Evolutionary conservation across 2,888 invertebrate species (phyloP).

Genomic region (Aradus depressus): DNA sequence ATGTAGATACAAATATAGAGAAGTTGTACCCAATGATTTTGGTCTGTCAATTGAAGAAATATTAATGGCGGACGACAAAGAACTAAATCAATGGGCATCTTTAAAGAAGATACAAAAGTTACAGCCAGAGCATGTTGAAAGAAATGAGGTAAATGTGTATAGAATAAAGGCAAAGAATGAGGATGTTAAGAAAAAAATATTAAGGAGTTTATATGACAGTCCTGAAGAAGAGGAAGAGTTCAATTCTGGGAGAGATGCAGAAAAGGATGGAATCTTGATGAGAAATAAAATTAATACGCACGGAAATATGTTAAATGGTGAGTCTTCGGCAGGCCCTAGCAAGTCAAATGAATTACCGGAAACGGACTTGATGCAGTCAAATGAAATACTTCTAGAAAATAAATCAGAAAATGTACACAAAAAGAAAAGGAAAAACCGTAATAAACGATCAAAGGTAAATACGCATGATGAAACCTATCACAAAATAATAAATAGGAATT

Average conservation of each 20-base stretch:
- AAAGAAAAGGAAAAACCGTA: not conserved
- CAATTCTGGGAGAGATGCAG: conserved; percentile 34
- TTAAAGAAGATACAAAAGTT: conserved; percentile 75
- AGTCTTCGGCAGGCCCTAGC: no score
- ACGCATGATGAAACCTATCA: conserved; percentile 37
- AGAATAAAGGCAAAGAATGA: conserved; percentile 59
- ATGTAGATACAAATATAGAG: conserved; percentile 84
- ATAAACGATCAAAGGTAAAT: conserved; percentile 32
- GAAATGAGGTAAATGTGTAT: conserved; percentile 65
- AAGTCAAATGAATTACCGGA: not conserved
- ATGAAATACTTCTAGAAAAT: not conserved
- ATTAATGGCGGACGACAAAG: conserved; percentile 78
- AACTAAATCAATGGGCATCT: conserved; percentile 91
- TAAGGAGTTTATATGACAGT: conserved; percentile 60
- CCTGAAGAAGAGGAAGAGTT: conserved; percentile 11
- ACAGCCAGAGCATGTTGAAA: conserved; percentile 64
- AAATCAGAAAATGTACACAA: not conserved
- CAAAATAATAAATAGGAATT: conserved; percentile 27
- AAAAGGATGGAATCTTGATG: conserved; percentile 27
- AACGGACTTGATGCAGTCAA: not conserved
- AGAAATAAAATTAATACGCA: no score
- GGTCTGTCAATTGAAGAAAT: conserved; percentile 91
- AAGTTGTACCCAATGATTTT: conserved; percentile 80
- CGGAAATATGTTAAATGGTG: no score
- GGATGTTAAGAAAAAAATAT: conserved; percentile 61